Evolutionary conservation across 1,140 invertebrate species (phyloP), one percentile per base, ranked within the genome.

Genomic region (Cotesia glomerata): DNA sequence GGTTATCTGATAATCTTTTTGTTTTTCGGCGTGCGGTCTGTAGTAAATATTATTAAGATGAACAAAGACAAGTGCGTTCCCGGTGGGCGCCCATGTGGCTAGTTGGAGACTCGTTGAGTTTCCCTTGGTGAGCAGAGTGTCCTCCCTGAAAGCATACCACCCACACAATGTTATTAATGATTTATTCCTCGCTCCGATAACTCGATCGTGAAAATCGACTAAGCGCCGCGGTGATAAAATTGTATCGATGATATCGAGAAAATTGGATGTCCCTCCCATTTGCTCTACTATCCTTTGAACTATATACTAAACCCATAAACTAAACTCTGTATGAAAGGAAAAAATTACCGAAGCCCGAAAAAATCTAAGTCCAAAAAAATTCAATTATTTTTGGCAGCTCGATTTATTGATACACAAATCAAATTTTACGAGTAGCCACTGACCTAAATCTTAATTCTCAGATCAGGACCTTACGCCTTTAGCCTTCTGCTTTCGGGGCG

Each of bases 21-120:
- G 64, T 36, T 81, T 81, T 72, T 85, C 89, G 51, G 88, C 88
- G 32, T 81, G 85, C 51, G 84, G 83, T 75, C 90, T 88, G 71
- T 93, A 93, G 81, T 91, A 96, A 68, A 97, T 92, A 80, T 97
- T 93, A 81, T 97, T 96, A 54, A 91, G 86, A 74, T 91, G 90
- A 0, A 97, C 94, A 80, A 93, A 95, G 13, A 93, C 91, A 54
- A 94, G 80, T 0, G 89, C 89, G 79, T 93, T 93, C 7, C 91
- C 91, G 0, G 85, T 80, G 0, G 94, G 93, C 0, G 91, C 91
- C 94, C 94, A 96, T 0, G 88, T 85, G 39, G 91, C 92, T 74
- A 93, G 88, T 76, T 93, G 91, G 14, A 92, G 77, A 52, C 87
- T 88, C 32, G 86, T 84, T 3, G 90, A 88, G 58, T 88, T 84